Evolutionary conservation across 2,888 invertebrate genomes (phyloP), one percentile per base, ranked within the genome.

Genomic region (Trichogramma evanescens): DNA sequence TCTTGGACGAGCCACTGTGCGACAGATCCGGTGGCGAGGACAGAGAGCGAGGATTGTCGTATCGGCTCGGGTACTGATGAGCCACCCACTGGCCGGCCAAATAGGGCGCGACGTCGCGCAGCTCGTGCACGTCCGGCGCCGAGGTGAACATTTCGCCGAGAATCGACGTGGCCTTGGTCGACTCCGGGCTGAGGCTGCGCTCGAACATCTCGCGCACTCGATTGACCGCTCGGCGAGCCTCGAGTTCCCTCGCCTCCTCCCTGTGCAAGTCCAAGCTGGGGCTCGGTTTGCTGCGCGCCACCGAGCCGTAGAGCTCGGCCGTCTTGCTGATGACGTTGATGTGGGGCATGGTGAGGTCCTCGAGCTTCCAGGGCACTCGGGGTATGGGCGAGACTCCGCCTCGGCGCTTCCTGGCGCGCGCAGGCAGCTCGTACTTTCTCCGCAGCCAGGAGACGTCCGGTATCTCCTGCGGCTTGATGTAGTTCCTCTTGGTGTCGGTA

Each of bases 261-360:
- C 74, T 78, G 10, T 9, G 8, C n/a, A 45, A 9, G 26, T 26
- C 26, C 26, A 26, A 26, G 26, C 26, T 26, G 26, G 26, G 26
- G 3, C 26, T 26, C 2, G 26, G 26, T 26, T 26, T 26, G 26
- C 26, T 26, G 46, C 69, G 73, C 63, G 54, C 75, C 66, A 70
- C 69, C 65, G 69, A 67, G 3, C 73, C 74, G 59, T 76, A 75
- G 43, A 89, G 78, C 1, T 86, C 82, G 0, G 91, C 92, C 58
- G 90, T 84, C 79, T 93, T 92, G 68, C 92, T 92, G 69, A 93
- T 93, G n/a, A 93, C 86, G 70, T 93, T 91, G 66, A 93, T 92
- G 71, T 89, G 91, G 0, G 93, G 92, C 91, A 93, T 92, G 65
- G 86, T 86, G 9, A 91, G 83, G 72, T 91, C 88, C 58, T 85